A percentile compares a stretch with the other conserved stretches of the same genome.
Evolutionary conservation across 2,888 invertebrate genomes (phyloP).

Genomic region (Nemotelus nigrinus): DNA sequence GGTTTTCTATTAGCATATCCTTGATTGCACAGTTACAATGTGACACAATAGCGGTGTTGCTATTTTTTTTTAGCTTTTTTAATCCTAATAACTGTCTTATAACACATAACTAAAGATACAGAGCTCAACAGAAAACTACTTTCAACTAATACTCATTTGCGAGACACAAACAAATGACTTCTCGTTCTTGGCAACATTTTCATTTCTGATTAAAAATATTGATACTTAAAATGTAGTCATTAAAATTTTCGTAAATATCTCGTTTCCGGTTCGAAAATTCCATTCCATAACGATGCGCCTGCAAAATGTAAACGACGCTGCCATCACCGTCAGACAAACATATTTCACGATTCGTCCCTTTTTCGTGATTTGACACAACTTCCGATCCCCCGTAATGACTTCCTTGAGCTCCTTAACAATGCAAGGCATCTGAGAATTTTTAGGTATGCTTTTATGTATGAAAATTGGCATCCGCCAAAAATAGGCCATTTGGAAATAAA

Average conservation of each 20-base stretch:
- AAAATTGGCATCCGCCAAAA: slow-evolving; percentile 39
- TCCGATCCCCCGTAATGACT: slow-evolving; percentile 37
- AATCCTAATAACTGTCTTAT: background rate
- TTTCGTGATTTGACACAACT: slow-evolving; percentile 25
- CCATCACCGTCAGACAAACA: background rate
- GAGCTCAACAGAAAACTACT: background rate
- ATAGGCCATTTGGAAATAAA: slow-evolving; percentile 37
- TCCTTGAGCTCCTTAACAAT: slow-evolving; percentile 34
- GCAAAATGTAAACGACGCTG: background rate
- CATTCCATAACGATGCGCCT: too few relatives aligned
- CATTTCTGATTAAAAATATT: too few relatives aligned
- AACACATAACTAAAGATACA: background rate
- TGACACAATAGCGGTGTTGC: too few relatives aligned
- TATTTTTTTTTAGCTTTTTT: too few relatives aligned
- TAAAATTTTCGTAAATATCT: too few relatives aligned
- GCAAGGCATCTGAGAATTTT: slow-evolving; percentile 28
- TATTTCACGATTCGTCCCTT: slow-evolving; percentile 3
- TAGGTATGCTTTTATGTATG: slow-evolving; percentile 4
- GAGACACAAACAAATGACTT: background rate
- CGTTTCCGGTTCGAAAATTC: too few relatives aligned
- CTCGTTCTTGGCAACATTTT: background rate
- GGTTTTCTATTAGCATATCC: too few relatives aligned
- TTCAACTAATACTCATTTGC: background rate
- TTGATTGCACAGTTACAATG: too few relatives aligned
- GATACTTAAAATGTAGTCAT: too few relatives aligned